Base-by-base conservation (phyloP, 2,113 vertebrate species). In the Girardinichthys multiradiatus region DNA sequence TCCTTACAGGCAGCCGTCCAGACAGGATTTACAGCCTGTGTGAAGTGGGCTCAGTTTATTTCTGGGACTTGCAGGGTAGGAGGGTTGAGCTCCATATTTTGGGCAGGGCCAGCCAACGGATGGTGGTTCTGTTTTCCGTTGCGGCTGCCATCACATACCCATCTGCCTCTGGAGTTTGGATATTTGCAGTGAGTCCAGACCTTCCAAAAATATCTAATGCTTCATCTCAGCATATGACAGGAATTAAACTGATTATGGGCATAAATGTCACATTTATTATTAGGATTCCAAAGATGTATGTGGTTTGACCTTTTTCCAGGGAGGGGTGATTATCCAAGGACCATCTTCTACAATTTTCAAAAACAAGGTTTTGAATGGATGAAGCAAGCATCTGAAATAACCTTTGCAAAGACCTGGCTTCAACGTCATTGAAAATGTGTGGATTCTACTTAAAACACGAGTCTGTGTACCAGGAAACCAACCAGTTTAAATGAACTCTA, bases 21-120 rank as follows among this genome's bases (percentile, higher is more conserved):
- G 33, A 31, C 68, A 3, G 75, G 24, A 77, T 74, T 85, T 62
- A 51, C 61, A 21, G 72, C 51, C 77, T 71, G 61, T 26, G 72
- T 2, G 42, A 51, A 77, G 29, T 64, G 71, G 75, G 82, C 62
- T 37, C 57, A 65, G 57, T 76, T 86, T 89, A 87, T 91, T 93
- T 87, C 57, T 11, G 70, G 70, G 64, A 45, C 21, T 14, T 48
- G 57, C 64, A 77, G 78, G 83, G 68, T 72, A 31, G 74, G 51
- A 21, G 39, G 74, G 82, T 83, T 80, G 76, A 72, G 65, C 60
- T 33, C 75, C 83, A 85, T 92, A 90, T 90, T 92, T 91, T 84
- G 67, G 84, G 89, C 72, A 54, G 9, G 42, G 80, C 68, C 61
- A 73, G 83, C 80, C 58, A 70, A 21, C 26, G 66, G 1, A 35